Percentiles rank a stretch among this genome's conserved stretches.
phyloP scores from a whole-genome alignment of 2,113 vertebrate species.

The Forbesichthys papilliferus region DNA sequence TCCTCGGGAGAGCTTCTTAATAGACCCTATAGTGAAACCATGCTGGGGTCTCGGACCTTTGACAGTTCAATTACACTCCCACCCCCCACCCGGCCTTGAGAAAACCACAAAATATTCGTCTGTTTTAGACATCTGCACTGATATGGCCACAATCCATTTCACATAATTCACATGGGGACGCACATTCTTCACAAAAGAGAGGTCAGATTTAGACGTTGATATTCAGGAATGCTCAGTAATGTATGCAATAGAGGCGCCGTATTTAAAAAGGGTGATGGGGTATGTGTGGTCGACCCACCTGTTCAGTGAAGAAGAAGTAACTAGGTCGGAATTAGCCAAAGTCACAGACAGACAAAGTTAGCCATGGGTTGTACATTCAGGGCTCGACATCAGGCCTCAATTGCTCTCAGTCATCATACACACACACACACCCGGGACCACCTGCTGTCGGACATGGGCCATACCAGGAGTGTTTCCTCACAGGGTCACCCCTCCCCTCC shows the following conservation, averaged over 20 bases:
- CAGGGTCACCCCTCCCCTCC: constrained; percentile 37
- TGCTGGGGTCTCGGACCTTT: constrained; percentile 48
- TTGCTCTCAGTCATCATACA: constrained; percentile 43
- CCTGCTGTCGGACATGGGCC: constrained; percentile 68
- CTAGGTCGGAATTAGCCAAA: constrained; percentile 60
- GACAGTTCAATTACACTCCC: constrained; percentile 40
- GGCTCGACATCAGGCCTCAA: constrained; percentile 35
- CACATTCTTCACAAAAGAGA: neutral
- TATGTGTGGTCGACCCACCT: constrained; percentile 31
- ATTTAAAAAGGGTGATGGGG: neutral
- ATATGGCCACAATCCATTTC: constrained; percentile 3
- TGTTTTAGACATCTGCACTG: constrained; percentile 28
- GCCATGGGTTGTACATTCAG: constrained; percentile 36
- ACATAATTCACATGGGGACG: constrained; percentile 4
- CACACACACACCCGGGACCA: constrained; percentile 15
- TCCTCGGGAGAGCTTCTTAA: constrained; percentile 41
- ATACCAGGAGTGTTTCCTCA: constrained; percentile 51
- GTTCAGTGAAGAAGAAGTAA: constrained; percentile 47
- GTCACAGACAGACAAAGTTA: constrained; percentile 59
- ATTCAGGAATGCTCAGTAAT: constrained; percentile 1
- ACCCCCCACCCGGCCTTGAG: constrained; percentile 6
- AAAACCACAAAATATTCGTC: constrained; percentile 32
- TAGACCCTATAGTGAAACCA: constrained; percentile 39
- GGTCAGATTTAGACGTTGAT: neutral
- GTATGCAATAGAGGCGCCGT: neutral